Conservation (phyloP, 2,113 vertebrate genomes). For the Acrocephalus arundinaceus region DNA sequence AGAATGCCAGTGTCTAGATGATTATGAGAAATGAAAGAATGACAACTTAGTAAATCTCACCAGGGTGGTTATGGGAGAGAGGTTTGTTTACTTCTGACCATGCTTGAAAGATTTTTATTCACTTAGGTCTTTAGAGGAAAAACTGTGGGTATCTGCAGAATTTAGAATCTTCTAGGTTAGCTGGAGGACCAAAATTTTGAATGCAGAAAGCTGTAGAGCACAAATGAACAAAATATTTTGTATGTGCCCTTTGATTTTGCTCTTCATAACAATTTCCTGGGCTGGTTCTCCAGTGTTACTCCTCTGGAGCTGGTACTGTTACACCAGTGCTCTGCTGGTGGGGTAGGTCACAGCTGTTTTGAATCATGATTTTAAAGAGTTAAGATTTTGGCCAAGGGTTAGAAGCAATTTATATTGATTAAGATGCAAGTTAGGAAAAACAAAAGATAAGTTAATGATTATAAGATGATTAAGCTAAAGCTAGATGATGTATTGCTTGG, state of each 20-base stretch:
- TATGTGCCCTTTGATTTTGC: not conserved
- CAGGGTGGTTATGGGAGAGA: not conserved
- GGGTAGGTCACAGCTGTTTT: not conserved
- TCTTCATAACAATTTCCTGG: not conserved
- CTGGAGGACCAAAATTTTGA: not conserved
- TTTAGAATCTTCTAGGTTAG: not conserved
- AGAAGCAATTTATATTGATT: not conserved
- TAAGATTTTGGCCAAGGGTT: not conserved
- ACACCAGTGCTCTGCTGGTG: not conserved
- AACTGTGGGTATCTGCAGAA: not conserved
- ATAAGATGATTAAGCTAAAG: not conserved
- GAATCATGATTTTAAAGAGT: not conserved
- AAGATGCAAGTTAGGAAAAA: not conserved
- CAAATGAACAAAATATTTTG: not conserved
- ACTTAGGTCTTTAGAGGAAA: not conserved
- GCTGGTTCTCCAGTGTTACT: not conserved
- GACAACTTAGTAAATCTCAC: not conserved
- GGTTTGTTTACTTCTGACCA: not conserved
- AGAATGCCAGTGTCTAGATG: not conserved
- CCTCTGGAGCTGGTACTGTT: not conserved
- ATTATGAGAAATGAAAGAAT: not conserved
- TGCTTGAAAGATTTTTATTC: not conserved
- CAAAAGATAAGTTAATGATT: not conserved
- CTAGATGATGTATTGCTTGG: too few species aligned
- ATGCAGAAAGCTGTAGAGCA: not conserved